Evolutionary conservation across 92 coral and sea anemone genomes (phyloP), one percentile per base, ranked within the genome.

Genomic region (Epizoanthus illoricatus): DNA sequence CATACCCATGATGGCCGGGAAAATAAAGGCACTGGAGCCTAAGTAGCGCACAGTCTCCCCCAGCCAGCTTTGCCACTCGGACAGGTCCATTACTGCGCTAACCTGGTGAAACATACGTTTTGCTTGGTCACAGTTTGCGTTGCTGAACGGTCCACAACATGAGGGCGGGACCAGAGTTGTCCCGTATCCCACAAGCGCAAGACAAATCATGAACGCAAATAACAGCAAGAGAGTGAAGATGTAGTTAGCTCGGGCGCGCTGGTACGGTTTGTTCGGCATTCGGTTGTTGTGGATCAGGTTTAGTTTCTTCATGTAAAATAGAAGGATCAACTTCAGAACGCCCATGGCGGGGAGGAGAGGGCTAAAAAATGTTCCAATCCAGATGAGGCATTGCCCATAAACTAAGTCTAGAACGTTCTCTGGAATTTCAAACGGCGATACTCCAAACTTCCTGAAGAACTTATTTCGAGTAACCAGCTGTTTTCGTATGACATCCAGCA

Each of bases 321-420:
- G 73, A 24, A 96, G 72, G 19, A 94, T 71, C 21, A 96, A 84
- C 85, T 96, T 96, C 18, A 93, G 59, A 59, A 91, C 92, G n/a
- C 98, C 99, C 84, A 96, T 85, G 18, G 94, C 90, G 5, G 98
- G 95, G 20, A 96, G 87, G 24, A 96, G 76, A 20, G 99, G 99
- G 72, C 94, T 91, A 85, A 91, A 96, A 86, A 93, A 96, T 5
- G 96, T 81, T 4, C 99, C 99, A 49, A 96, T 90, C 83, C 95
- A 88, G 63, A 93, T 86, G 87, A 93, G 58, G 61, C 94, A 93
- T 79, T 93, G 97, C 0, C 97, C 97, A 56, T 93, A 93, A 33
- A 87, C 97, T 71, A 93, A 76, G 84, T 93, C 97, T 45, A 93
- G 93, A 49, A 93, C 94, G 71, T 93, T 93, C 63, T 90, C 85